Evolutionary conservation across 2,113 vertebrate genomes (phyloP), one percentile per base, ranked within the genome.

Genomic region (Choloepus hoffmanni): DNA sequence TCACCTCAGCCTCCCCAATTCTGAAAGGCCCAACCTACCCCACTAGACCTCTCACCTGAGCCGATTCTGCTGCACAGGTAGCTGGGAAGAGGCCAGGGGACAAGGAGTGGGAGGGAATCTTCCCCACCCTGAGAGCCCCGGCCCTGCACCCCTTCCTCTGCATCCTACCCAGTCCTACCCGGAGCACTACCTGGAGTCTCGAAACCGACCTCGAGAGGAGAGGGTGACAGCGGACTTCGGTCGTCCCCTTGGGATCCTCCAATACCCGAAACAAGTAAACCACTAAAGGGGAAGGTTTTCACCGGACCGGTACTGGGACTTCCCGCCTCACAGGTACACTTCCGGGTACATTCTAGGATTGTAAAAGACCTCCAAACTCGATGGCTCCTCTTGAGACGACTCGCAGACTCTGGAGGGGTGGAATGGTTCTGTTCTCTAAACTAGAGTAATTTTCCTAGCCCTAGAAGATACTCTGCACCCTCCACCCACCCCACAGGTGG

Each of bases 131-230:
- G 9, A 2, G 1, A 21, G 8, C 10, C 50, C 33, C 2, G 3
- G 21, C 11, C 11, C 77, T 23, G 18, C 26, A 4, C 6, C 33
- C 19, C 53, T 36, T 6, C 58, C 40, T 12, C 50, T 19, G 1
- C 30, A 1, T 11, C 76, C 11, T 36, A 19, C 19, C 3, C 55
- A 4, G 55, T 55, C 55, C 60, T 14, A 50, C 48, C 48, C 36
- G 36, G 48, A 11, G 48, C 48, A 7, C 7, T 11, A 23, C 60
- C 60, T 1, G 60, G 19, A 0, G 28, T 1, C 18, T 58, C 55
- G 9, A 0, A 0, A 5, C 7, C 5, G 4, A 3, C 60, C 28
- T 36, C 36, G 10, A 23, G 16, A 19, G 40, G 5, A 21, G 28
- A 16, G 16, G 55, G 3, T 5, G 55, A 16, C 55, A 16, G 55